These are phyloP conservation scores for Anthophora plumipes DNA, from an alignment of 2,888 invertebrate genomes.

Conservation along the genomic window DNA sequence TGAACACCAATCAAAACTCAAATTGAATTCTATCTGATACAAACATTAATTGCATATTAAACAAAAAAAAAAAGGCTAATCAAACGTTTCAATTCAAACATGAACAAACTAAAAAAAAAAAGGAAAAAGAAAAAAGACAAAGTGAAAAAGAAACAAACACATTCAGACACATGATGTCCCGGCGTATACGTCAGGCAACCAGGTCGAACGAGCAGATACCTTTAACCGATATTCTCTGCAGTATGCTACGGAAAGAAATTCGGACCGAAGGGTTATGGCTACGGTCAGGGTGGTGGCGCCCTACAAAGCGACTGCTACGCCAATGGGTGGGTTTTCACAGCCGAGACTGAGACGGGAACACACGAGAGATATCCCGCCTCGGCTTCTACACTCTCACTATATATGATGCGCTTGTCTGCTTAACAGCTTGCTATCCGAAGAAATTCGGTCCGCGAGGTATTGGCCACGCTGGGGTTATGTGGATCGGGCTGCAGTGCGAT, in stretches of 20 bases:
- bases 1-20: no score
- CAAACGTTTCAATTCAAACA: no score
- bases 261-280: conserved; percentile 98
- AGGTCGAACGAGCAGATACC: conserved; percentile 62
- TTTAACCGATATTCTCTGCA: conserved; percentile 85
- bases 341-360: conserved; percentile 73
- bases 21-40: no score
- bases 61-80: neutral
- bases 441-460: conserved; percentile 97
- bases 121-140: neutral
- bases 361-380: conserved; percentile 74
- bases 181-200: conserved; percentile 16
- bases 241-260: conserved; percentile 98
- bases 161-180: neutral
- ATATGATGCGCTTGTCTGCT: conserved; percentile 82
- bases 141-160: neutral
- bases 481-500: conserved; percentile 94
- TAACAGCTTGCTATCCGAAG: conserved; percentile 96
- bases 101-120: neutral
- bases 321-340: conserved; percentile 89
- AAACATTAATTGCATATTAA: no score
- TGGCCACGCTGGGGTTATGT: conserved; percentile 95
- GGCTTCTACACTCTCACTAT: conserved; percentile 79
- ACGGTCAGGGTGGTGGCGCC: conserved; percentile 98
- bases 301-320: conserved; percentile 95